These are phyloP conservation scores for Tetraodon nigroviridis DNA, from an alignment of 2,113 vertebrate species.

Conservation along the genomic window DNA sequence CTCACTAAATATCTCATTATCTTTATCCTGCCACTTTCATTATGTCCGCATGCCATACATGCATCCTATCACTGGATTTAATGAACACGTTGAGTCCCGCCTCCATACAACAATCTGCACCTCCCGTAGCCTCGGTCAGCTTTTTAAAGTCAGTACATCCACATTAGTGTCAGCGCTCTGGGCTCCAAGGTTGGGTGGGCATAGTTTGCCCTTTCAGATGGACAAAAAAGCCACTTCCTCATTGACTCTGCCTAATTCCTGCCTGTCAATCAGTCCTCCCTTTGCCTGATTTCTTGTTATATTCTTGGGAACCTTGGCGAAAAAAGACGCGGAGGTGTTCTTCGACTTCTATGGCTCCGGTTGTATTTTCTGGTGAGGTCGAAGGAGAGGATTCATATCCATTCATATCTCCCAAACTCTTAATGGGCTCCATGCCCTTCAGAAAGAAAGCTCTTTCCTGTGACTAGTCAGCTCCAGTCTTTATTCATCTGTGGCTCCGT, in stretches of 20 bases:
- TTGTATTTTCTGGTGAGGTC: constrained; percentile 64
- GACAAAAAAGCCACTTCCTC: constrained; percentile 71
- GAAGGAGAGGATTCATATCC: constrained; percentile 78
- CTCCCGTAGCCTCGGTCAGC: constrained; percentile 11
- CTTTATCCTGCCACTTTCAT: constrained; percentile 56
- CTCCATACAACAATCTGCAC: constrained; percentile 1
- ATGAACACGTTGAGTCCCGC: constrained; percentile 19
- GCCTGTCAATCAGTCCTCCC: constrained; percentile 64
- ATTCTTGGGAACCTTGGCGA: constrained; percentile 64
- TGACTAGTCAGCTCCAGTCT: constrained; percentile 97
- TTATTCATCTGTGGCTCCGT: constrained; percentile 98
- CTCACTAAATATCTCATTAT: constrained; percentile 78
- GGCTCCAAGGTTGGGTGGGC: constrained; percentile 52
- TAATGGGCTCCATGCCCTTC: constrained; percentile 86
- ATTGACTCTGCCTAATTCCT: constrained; percentile 70
- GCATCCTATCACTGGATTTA: constrained; percentile 1
- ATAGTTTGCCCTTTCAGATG: constrained; percentile 53
- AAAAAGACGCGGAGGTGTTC: constrained; percentile 67
- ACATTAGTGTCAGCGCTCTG: constrained; percentile 52
- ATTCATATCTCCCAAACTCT: constrained; percentile 86
- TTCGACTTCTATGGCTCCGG: constrained; percentile 55
- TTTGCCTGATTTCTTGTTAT: constrained; percentile 62
- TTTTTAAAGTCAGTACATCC: constrained; percentile 57
- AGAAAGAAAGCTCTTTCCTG: constrained; percentile 83
- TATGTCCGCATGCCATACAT: constrained; percentile 1